Conservation (phyloP, 2,113 vertebrate genomes). For the Pan troglodytes region NHGRI_mPanTro3-v2.1_pri NC_072409.2:108657001-108657500, state of each 20-base stretch:
- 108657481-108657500: background rate
- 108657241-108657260: background rate
- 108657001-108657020: too few relatives aligned
- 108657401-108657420: background rate
- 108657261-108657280: background rate
- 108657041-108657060: too few relatives aligned
- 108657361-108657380: background rate
- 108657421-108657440: background rate
- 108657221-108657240: background rate
- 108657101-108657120: too few relatives aligned
- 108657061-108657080: too few relatives aligned
- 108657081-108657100: too few relatives aligned
- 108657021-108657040: too few relatives aligned
- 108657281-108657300: background rate
- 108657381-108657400: background rate
- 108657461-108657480: background rate
- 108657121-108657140: too few relatives aligned
- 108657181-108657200: too few relatives aligned
- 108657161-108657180: too few relatives aligned
- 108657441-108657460: background rate
- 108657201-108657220: background rate
- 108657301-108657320: background rate
- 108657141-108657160: too few relatives aligned
- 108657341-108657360: background rate
- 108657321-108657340: background rate